These are phyloP conservation scores for Alosa sapidissima DNA, from an alignment of 2,797 vertebrate genomes.

Conservation along the genomic window DNA sequence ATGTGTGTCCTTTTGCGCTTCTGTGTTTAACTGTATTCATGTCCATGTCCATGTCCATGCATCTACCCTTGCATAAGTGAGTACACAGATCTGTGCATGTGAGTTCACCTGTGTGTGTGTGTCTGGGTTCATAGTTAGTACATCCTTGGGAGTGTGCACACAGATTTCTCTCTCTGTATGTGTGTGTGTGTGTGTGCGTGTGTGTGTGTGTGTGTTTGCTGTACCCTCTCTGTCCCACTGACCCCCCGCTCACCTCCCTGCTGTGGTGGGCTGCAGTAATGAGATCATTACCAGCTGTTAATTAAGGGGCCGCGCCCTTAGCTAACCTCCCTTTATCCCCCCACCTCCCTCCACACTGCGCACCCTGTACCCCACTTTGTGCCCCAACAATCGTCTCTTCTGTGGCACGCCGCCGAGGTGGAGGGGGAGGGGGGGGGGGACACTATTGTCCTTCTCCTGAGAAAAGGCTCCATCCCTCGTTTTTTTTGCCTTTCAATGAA, in stretches of 20 bases:
- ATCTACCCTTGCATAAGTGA: no score
- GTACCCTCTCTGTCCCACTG: constrained; percentile 59
- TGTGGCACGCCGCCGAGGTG: constrained; percentile 61
- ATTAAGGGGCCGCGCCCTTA: constrained; percentile 63
- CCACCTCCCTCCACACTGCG: constrained; percentile 64
- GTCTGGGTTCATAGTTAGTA: background rate
- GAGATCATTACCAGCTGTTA: constrained; percentile 83
- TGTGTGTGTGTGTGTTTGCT: background rate
- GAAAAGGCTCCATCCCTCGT: constrained; percentile 70
- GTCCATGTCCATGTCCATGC: background rate
- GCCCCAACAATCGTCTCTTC: constrained; percentile 74
- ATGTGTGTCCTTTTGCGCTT: background rate
- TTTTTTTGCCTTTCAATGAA: constrained; percentile 73
- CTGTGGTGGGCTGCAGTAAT: constrained; percentile 64
- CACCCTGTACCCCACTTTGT: constrained; percentile 69
- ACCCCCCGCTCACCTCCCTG: constrained; percentile 75
- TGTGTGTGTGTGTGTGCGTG: background rate
- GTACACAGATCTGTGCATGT: no score
- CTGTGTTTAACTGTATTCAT: background rate
- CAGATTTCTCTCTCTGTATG: background rate
- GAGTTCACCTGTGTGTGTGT: background rate
- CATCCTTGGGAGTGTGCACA: constrained; percentile 2
- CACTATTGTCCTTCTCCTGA: constrained; percentile 75
- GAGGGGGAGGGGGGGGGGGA: constrained; percentile 58
- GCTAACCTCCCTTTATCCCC: background rate